phyloP scores from a whole-genome alignment of 2,797 vertebrate species.

The Nyctalus aviator region DNA sequence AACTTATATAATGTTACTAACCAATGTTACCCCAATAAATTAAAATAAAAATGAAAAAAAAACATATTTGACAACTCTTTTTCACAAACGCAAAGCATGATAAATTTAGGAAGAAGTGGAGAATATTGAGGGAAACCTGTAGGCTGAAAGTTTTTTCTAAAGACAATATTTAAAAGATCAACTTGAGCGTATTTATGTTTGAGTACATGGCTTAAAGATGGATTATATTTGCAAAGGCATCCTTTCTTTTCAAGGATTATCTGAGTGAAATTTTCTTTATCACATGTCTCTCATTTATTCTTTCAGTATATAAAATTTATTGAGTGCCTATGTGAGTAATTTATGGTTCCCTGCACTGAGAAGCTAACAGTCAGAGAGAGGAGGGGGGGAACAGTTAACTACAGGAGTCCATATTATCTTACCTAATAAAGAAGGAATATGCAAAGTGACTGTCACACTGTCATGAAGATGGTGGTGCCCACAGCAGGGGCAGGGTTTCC shows the following conservation, averaged over 20 bases:
- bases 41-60: neutral
- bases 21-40: neutral
- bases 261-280: neutral
- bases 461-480: no score
- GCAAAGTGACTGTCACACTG: no score
- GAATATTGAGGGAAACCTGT: neutral
- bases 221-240: neutral
- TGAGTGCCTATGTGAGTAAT: neutral
- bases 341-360: neutral
- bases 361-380: neutral
- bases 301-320: slow-evolving; percentile 21
- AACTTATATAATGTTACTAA: neutral
- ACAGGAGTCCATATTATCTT: neutral
- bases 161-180: slow-evolving; percentile 32
- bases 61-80: slow-evolving; percentile 12
- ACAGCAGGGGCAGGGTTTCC: no score
- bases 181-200: neutral
- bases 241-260: slow-evolving; percentile 9
- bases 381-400: neutral
- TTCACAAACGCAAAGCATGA: slow-evolving; percentile 1
- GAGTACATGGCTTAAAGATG: slow-evolving; percentile 12
- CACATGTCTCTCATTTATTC: neutral
- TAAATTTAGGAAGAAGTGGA: neutral
- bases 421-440: no score
- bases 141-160: slow-evolving; percentile 6